Conservation (phyloP, 2,888 invertebrate species). For the Perizoma flavofasciatum region DNA sequence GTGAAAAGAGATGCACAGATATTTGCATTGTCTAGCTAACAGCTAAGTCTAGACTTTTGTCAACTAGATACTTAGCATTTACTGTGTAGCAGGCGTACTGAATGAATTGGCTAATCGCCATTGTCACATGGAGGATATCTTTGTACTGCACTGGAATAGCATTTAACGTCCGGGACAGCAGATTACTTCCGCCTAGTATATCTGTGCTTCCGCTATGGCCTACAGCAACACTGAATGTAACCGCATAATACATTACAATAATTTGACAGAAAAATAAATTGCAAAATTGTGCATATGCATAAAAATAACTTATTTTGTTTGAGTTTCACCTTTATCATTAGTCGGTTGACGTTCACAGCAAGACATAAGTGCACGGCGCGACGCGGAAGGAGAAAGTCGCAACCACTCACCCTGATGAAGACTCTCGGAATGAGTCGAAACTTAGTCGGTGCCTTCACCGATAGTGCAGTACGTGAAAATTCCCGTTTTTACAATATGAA, state of each 20-base stretch:
- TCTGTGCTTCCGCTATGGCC: constrained; percentile 13
- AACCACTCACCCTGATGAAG: too few relatives aligned
- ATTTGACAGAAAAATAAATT: background rate
- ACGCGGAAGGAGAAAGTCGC: too few relatives aligned
- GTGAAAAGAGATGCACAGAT: constrained; percentile 9
- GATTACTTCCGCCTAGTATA: background rate
- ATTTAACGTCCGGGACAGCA: background rate
- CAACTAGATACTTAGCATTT: background rate
- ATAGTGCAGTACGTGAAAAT: too few relatives aligned
- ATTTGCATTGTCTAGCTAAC: constrained; percentile 8
- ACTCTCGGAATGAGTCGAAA: too few relatives aligned
- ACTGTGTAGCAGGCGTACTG: background rate
- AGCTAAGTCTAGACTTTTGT: background rate
- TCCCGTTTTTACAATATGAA: too few relatives aligned
- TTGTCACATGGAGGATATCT: background rate
- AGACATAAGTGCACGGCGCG: too few relatives aligned
- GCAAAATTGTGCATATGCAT: too few relatives aligned
- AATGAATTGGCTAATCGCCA: background rate
- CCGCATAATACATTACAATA: background rate
- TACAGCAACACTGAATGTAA: background rate
- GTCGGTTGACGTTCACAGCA: too few relatives aligned
- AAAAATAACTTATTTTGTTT: too few relatives aligned
- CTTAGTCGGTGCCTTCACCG: too few relatives aligned
- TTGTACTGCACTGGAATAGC: too few relatives aligned
- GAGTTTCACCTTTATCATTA: too few relatives aligned